A percentile compares a stretch with the other conserved stretches of the same genome.
phyloP scores from a whole-genome alignment of 2,797 vertebrate species.

The Malurus leucopterus region DNA sequence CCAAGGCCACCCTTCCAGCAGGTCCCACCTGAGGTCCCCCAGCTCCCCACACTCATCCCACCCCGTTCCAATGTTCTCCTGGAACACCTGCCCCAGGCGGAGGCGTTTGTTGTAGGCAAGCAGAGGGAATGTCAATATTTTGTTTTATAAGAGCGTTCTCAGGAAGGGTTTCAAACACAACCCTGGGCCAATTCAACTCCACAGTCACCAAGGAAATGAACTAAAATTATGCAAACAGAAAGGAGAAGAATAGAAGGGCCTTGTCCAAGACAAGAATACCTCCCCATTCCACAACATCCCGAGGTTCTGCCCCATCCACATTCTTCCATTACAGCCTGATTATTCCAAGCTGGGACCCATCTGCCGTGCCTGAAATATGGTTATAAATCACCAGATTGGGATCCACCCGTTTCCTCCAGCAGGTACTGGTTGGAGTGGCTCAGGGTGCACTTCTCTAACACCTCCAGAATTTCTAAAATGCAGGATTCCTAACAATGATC shows the following conservation, averaged over 20 bases:
- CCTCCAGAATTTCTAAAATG: constrained; percentile 4
- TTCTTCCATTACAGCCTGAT: constrained; percentile 19
- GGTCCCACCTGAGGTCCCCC: background rate
- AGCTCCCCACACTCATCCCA: background rate
- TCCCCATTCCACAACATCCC: background rate
- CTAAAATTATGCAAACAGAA: constrained; percentile 34
- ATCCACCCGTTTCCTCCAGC: background rate
- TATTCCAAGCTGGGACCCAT: constrained; percentile 23
- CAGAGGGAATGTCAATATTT: background rate
- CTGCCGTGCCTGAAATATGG: background rate
- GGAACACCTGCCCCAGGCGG: background rate
- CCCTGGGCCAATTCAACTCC: background rate
- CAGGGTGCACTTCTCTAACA: background rate
- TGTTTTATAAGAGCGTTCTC: background rate
- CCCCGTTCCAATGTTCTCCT: background rate
- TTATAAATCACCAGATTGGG: background rate
- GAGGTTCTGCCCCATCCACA: constrained; percentile 15
- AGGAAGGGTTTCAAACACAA: background rate
- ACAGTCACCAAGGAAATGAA: background rate
- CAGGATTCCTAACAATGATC: constrained; percentile 21
- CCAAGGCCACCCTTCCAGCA: background rate
- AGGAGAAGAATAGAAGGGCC: constrained; percentile 41
- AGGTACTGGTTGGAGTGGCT: constrained; percentile 37
- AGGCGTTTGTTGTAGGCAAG: background rate
- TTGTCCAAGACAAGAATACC: constrained; percentile 27